Evolutionary conservation across 2,797 vertebrate species (phyloP), one percentile per base, ranked within the genome.

Genomic region (Fundulus diaphanus): DNA sequence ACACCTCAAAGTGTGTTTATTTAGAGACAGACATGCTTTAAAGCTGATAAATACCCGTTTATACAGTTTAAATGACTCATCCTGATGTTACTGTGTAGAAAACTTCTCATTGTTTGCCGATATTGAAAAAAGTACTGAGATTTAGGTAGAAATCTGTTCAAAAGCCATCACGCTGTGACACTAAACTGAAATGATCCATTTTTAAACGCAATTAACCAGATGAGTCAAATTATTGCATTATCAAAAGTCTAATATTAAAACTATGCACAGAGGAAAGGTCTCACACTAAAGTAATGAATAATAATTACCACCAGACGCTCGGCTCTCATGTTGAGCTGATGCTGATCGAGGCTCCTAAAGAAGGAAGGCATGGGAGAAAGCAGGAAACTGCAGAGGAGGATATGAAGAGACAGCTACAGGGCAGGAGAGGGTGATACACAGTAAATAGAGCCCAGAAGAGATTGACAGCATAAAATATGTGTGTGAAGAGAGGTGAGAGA

Each of bases 241-340:
- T 83, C 49, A 7, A 11, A 72, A 78, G 12, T 76, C 22, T 24
- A 52, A 82, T 78, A 11, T 61, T 7, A 46, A 57, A 83, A 68
- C 35, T 61, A 35, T 49, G 33, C 27, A 52, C 67, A 80, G 59
- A 77, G 66, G 65, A 69, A 73, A 54, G 68, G 33, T 31, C 29
- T 86, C 63, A 74, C 48, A 15, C 77, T 13, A 63, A 11, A 5
- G 66, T 89, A 82, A 79, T 83, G 74, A 84, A 81, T 88, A 84
- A 81, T 88, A 83, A 90, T 90, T 86, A 86, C 67, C 18, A 3
- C 31, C 3, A 72, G 81, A 67, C 16, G 71, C 87, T 56, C 29
- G 31, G 42, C 74, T 22, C 65, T 77, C 88, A 69, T 1, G 70
- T 88, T 74, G 90, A 79, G 86, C 75, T 6, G 52, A 54, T 61